These are phyloP conservation scores for Neolamprologus cancellatus DNA, from an alignment of 2,113 vertebrate species.

Conservation along the genomic window DNA sequence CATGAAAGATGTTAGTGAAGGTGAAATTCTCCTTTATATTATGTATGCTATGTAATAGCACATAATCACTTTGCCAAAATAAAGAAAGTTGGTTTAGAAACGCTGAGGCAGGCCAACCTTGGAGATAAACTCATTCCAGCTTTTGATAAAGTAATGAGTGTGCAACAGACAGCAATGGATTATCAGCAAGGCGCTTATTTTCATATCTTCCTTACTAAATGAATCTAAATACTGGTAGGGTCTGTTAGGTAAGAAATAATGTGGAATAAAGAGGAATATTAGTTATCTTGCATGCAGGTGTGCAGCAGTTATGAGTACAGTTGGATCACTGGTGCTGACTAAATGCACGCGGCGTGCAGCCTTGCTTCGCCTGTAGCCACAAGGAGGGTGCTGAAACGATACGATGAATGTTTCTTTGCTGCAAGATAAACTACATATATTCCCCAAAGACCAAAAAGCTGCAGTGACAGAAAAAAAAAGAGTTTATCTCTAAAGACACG, in stretches of 20 bases:
- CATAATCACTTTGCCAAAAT: slow-evolving; percentile 37
- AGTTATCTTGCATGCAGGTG: slow-evolving; percentile 30
- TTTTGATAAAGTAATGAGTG: slow-evolving; percentile 42
- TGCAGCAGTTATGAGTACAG: slow-evolving; percentile 2
- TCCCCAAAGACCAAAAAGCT: slow-evolving; percentile 49
- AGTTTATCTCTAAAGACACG: slow-evolving; percentile 66
- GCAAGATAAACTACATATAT: slow-evolving; percentile 58
- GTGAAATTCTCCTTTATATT: slow-evolving; percentile 39
- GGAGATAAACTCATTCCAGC: slow-evolving; percentile 34
- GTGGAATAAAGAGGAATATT: slow-evolving; percentile 7
- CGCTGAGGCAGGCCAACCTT: slow-evolving; percentile 23
- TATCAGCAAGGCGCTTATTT: slow-evolving; percentile 24
- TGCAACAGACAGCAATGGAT: slow-evolving; percentile 29
- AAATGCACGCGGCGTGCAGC: neutral
- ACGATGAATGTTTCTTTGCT: slow-evolving; percentile 44
- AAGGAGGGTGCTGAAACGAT: slow-evolving; percentile 40
- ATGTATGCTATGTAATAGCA: neutral
- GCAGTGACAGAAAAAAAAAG: slow-evolving; percentile 53
- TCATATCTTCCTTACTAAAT: slow-evolving; percentile 36
- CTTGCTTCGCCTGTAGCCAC: slow-evolving; percentile 11
- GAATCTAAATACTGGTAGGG: neutral
- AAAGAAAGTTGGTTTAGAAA: slow-evolving; percentile 14
- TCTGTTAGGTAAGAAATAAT: slow-evolving; percentile 5
- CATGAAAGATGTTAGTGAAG: slow-evolving; percentile 41
- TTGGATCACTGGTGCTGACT: neutral